Evolutionary conservation across 2,797 vertebrate species (phyloP).

Genomic region (Neomorphus geoffroyi): DNA sequence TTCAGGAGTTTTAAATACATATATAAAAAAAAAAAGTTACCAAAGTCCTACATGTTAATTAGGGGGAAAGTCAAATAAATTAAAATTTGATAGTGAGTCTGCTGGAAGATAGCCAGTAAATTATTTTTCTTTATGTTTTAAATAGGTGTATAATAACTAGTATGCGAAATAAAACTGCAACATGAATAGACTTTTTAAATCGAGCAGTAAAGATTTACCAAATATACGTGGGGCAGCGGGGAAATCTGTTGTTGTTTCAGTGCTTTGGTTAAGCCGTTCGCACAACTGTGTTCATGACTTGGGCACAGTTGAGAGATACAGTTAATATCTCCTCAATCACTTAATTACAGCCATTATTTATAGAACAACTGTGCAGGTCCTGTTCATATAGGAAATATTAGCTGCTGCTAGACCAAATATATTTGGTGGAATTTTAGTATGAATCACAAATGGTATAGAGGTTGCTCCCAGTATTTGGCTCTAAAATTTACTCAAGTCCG

Average conservation of each 20-base stretch:
- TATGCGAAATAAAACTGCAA: background rate
- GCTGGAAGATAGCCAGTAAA: background rate
- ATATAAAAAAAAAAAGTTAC: background rate
- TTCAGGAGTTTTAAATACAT: constrained; percentile 2
- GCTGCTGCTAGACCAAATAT: background rate
- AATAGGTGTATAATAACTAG: background rate
- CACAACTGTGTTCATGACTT: background rate
- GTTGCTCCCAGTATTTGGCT: background rate
- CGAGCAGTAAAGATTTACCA: background rate
- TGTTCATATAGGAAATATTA: background rate
- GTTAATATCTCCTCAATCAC: background rate
- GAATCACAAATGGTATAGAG: background rate
- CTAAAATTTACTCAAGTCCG: background rate
- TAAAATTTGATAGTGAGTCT: background rate
- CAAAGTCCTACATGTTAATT: background rate
- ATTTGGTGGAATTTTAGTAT: background rate
- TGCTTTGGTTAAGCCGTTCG: background rate
- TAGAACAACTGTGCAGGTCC: background rate
- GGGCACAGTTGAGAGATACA: background rate
- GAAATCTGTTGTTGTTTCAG: background rate
- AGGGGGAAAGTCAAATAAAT: background rate
- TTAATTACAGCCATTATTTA: background rate
- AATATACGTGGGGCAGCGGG: background rate
- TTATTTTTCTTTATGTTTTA: background rate
- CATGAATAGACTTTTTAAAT: background rate